Evolutionary conservation across 2,113 vertebrate species (phyloP), one percentile per base, ranked within the genome.

Genomic region (Tichodroma muraria): DNA sequence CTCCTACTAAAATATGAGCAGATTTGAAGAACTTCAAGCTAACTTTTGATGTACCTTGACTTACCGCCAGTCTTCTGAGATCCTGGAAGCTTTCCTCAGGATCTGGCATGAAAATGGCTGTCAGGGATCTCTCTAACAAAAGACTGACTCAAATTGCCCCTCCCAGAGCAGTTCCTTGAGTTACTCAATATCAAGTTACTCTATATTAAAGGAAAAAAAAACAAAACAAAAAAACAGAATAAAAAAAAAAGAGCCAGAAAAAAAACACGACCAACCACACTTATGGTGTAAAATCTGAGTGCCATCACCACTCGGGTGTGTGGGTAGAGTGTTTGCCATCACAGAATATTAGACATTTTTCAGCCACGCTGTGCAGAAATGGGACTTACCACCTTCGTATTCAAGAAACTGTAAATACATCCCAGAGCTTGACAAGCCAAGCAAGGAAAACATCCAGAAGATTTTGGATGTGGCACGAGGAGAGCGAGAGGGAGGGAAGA

Each of bases 311-410:
- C 66, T 80, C n/a, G n/a, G 53, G 50, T 95, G 81, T 54, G 92
- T 89, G 70, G 93, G 91, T 70, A 95, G 93, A 94, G 65, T 91
- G 91, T 91, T 93, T 91, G 87, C 84, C 85, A 93, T 37, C 79
- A 91, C n/a, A 90, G 72, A 94, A 73, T 92, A 91, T 82, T 69
- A 95, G 81, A 87, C 91, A 89, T 76, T 93, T 96, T 89, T 76
- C 81, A 89, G 94, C 78, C 87, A 89, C 6, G 0, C 68, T 72
- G 52, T 69, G 53, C 57, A 95, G 65, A 94, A 94, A 89, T 4
- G 24, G 45, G 56, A 76, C 78, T 87, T 60, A 20, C 10, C 65
- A 71, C 53, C 49, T 84, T 68, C 40, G 6, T 52, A 64, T 60
- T 79, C 53, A n/a, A 75, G n/a, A 80, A 80, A 33, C 6, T 54